A percentile compares a stretch with the other conserved stretches of the same genome.
Conservation (phyloP, 2,888 invertebrate genomes). For the Diploptera punctata region DNA sequence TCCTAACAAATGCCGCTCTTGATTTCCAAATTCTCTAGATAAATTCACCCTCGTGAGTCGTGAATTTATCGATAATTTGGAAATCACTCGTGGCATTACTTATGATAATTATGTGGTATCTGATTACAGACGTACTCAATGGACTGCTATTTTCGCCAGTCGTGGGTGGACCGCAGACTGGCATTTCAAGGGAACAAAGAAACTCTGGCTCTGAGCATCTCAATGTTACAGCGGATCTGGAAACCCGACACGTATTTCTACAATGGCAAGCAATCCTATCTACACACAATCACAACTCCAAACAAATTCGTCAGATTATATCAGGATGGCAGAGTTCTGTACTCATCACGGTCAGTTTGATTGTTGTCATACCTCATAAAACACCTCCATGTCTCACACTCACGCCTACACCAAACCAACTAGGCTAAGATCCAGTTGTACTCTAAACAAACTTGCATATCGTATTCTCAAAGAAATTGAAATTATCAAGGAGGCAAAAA, state of each 20-base stretch:
- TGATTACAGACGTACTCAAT: slow-evolving; percentile 76
- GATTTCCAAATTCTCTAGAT: no score
- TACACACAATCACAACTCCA: slow-evolving; percentile 85
- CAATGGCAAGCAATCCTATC: slow-evolving; percentile 82
- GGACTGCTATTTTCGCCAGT: slow-evolving; percentile 88
- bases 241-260: slow-evolving; percentile 87
- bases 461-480: no score
- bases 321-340: slow-evolving; percentile 75
- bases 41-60: no score
- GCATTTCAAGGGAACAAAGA: slow-evolving; percentile 70
- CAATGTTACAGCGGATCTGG: slow-evolving; percentile 83
- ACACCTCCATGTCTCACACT: not conserved
- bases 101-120: no score
- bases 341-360: slow-evolving; percentile 77
- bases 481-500: no score
- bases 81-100: no score
- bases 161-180: slow-evolving; percentile 80
- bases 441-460: no score
- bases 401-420: no score
- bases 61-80: no score
- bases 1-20: no score
- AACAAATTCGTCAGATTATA: slow-evolving; percentile 82
- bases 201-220: slow-evolving; percentile 76
- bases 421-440: no score
- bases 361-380: not conserved